Percentiles rank a stretch among this genome's conserved stretches.
Evolutionary conservation across 2,888 invertebrate species (phyloP).

Genomic region (Lamellibrachia columna): DNA sequence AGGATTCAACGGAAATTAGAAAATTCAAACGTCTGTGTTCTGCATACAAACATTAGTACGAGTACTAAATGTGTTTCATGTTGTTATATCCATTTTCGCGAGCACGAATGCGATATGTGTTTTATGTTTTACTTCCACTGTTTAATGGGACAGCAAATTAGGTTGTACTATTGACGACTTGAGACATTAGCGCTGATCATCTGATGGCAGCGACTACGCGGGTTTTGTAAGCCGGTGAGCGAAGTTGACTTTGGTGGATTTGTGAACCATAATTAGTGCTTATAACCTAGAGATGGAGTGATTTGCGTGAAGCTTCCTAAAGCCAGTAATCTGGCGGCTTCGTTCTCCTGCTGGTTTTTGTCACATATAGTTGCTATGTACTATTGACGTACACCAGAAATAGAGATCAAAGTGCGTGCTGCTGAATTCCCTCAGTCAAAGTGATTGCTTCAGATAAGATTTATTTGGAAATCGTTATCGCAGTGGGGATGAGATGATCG

Average conservation of each 20-base stretch:
- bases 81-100: background rate
- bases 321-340: background rate
- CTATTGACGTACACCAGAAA: background rate
- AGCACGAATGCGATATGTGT: background rate
- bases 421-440: background rate
- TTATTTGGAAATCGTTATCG: background rate
- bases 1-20: background rate
- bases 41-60: background rate
- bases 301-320: background rate
- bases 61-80: background rate
- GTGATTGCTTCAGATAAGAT: background rate
- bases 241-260: background rate
- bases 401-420: background rate
- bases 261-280: constrained; percentile 16
- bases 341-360: background rate
- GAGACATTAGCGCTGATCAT: background rate
- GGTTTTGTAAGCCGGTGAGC: background rate
- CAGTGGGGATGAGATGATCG: background rate
- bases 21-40: background rate
- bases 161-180: background rate
- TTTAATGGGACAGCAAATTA: too few relatives aligned
- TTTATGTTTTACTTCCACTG: too few relatives aligned
- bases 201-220: background rate
- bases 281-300: background rate
- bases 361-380: background rate